These are phyloP conservation scores for Arctocebus calabarensis DNA, from an alignment of 2,797 vertebrate species.

Conservation along the genomic window DNA sequence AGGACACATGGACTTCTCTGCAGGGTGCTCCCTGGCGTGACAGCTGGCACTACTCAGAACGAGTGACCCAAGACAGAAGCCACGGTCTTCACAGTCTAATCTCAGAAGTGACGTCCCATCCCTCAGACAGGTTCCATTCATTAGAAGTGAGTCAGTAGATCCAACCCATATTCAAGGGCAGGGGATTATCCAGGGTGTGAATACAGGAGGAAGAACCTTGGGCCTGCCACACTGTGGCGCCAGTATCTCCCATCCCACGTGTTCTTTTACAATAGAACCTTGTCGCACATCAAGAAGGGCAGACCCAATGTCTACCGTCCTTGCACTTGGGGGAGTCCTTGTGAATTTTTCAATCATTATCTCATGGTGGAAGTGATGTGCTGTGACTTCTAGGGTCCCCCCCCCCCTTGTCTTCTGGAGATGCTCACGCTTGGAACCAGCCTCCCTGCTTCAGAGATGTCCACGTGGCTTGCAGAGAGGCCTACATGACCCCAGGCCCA, in stretches of 20 bases:
- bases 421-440: not conserved
- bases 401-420: not conserved
- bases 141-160: not conserved
- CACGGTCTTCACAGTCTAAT: not conserved
- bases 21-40: not conserved
- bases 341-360: not conserved
- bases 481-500: not conserved
- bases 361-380: rapidly evolving
- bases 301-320: not conserved
- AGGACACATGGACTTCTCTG: not conserved
- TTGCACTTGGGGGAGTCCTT: not conserved
- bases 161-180: not conserved
- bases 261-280: not conserved
- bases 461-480: not conserved
- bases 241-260: not conserved
- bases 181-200: not conserved
- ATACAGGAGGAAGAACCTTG: not conserved
- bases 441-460: not conserved
- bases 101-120: not conserved
- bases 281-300: not conserved
- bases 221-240: not conserved
- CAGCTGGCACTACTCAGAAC: not conserved
- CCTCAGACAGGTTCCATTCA: not conserved
- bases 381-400: not conserved
- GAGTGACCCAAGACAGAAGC: not conserved